Evolutionary conservation across 1,140 invertebrate genomes (phyloP), one percentile per base, ranked within the genome.

Genomic region (Uloborus diversus): DNA sequence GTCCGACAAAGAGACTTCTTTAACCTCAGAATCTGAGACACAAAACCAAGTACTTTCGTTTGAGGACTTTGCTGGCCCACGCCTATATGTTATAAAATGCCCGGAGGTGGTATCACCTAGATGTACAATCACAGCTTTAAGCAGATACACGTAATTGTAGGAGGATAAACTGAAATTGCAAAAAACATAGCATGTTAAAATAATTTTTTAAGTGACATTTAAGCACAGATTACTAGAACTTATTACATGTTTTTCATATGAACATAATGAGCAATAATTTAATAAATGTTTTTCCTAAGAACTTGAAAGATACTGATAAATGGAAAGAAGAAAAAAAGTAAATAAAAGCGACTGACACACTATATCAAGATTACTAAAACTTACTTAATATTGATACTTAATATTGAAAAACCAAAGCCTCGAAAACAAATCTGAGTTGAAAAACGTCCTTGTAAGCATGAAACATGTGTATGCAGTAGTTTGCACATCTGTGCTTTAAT

Each of bases 11-110:
- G 83, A 78, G 0, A 85, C 86, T 66, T 84, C 83, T 28, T 84
- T 82, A 0, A 89, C 87, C n/a, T 83, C 73, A 4, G 85, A 81
- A 71, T 90, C 89, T 0, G 89, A 89, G 4, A 86, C 85, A 57
- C 84, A 86, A 71, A 86, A 86, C 89, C 89, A 89, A 53, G 83
- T 85, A 4, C 7, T 59, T 23, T 62, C 42, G 14, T 81, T 70
- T 71, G 80, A 80, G 28, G 64, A 64, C 53, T 86, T 86, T 85
- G 78, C 64, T 17, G 86, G 84, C 42, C 93, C 93, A 14, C 94
- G 89, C 64, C 96, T 88, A 85, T 96, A 97, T 37, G 95, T 96
- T 57, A 96, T 92, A 88, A 97, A 97, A 89, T 98, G 96, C 32
- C 96, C 96, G 59, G 92, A 92, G 85, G 92, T 90, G 13, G 92